These are phyloP conservation scores for Sardinella longiceps DNA, from an alignment of 2,797 vertebrate genomes.

Conservation along the genomic window DNA sequence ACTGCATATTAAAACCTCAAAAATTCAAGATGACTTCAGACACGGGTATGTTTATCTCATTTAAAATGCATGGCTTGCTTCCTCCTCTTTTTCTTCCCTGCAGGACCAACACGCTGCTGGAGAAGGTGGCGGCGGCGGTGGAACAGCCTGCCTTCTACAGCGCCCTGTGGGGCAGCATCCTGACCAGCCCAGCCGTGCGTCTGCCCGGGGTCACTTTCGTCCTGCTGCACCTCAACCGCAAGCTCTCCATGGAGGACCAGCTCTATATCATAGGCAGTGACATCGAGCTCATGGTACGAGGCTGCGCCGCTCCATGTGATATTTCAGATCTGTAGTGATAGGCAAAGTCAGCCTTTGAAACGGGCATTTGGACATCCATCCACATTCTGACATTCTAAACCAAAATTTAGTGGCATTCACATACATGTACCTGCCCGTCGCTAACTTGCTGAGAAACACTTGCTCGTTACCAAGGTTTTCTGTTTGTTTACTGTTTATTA, in stretches of 20 bases:
- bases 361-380: no score
- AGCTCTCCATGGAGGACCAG: slow-evolving; percentile 98
- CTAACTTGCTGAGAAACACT: no score
- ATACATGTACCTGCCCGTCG: no score
- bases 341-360: no score
- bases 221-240: slow-evolving; percentile 94
- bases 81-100: neutral
- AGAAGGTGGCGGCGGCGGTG: slow-evolving; percentile 94
- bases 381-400: no score
- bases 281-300: slow-evolving; percentile 95
- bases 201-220: slow-evolving; percentile 94
- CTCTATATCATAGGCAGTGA: slow-evolving; percentile 98
- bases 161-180: slow-evolving; percentile 97
- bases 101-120: slow-evolving; percentile 92
- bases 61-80: neutral
- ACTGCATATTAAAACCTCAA: no score
- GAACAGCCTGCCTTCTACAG: slow-evolving; percentile 97
- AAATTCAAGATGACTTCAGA: no score
- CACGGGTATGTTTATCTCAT: no score
- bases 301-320: neutral
- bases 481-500: no score
- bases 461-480: no score
- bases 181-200: slow-evolving; percentile 95
- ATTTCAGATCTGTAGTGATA: neutral
- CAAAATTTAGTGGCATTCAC: no score